Evolutionary conservation across 2,797 vertebrate genomes (phyloP).

Genomic region (Cottoperca gobio): DNA sequence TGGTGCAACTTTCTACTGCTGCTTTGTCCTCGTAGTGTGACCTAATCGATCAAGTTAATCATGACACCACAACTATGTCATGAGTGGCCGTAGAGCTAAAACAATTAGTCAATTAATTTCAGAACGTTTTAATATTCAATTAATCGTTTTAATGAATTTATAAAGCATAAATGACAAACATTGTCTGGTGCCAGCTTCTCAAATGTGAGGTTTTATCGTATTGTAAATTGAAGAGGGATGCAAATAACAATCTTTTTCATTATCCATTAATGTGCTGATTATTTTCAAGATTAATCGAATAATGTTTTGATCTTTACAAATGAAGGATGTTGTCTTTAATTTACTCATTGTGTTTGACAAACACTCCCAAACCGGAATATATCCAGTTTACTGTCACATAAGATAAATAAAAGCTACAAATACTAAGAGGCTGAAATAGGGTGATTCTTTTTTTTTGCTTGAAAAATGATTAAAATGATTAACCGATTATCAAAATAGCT

Average conservation of each 20-base stretch:
- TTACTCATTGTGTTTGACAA: not conserved
- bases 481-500: not conserved
- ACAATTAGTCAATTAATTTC: not conserved
- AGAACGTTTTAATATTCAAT: not conserved
- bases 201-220: not conserved
- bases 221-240: not conserved
- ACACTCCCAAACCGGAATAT: not conserved
- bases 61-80: not conserved
- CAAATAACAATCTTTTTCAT: not conserved
- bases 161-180: not conserved
- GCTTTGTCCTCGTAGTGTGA: not conserved
- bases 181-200: not conserved
- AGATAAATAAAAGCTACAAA: not conserved
- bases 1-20: conserved; percentile 24
- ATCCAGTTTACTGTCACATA: not conserved
- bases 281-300: not conserved
- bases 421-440: not conserved
- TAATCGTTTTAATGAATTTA: not conserved
- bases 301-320: not conserved
- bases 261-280: not conserved
- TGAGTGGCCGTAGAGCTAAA: not conserved
- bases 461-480: not conserved
- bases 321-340: not conserved
- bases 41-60: not conserved
- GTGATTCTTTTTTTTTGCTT: not conserved